Percentiles rank a stretch among this genome's conserved stretches.
Conservation (phyloP, 2,113 vertebrate species). For the Gadus macrocephalus region DNA sequence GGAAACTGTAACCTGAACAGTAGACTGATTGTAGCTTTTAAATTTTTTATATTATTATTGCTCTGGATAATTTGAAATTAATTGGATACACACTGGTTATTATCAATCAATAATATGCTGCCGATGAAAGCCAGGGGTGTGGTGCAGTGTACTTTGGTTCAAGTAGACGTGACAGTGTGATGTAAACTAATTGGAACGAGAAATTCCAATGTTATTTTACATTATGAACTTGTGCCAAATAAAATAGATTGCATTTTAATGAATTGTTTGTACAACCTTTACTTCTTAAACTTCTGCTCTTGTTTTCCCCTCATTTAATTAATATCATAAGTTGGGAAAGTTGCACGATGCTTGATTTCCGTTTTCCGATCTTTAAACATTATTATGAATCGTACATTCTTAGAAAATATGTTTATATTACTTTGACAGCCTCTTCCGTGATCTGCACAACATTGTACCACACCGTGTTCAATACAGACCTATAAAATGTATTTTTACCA, state of each 20-base stretch:
- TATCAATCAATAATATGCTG: constrained; percentile 29
- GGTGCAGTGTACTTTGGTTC: no score
- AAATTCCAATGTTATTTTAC: no score
- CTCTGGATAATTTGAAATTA: constrained; percentile 44
- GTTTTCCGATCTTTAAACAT: neutral
- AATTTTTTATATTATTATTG: neutral
- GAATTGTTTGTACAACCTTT: neutral
- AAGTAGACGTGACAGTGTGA: no score
- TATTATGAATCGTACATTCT: no score
- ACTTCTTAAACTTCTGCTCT: neutral
- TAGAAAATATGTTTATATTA: no score
- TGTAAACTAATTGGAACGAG: no score
- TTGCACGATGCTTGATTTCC: no score
- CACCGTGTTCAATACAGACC: no score
- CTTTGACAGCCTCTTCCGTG: no score
- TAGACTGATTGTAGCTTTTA: constrained; percentile 34
- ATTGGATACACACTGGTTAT: constrained; percentile 34
- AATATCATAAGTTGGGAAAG: no score
- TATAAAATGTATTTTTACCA: no score
- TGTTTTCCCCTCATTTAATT: neutral
- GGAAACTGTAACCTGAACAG: constrained; percentile 20
- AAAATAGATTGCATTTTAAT: neutral
- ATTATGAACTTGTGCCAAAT: neutral
- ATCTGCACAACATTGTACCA: no score
- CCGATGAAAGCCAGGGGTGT: constrained; percentile 1